Base-by-base conservation (phyloP, 2,888 invertebrate genomes). In the Dynastes tityus region DNA sequence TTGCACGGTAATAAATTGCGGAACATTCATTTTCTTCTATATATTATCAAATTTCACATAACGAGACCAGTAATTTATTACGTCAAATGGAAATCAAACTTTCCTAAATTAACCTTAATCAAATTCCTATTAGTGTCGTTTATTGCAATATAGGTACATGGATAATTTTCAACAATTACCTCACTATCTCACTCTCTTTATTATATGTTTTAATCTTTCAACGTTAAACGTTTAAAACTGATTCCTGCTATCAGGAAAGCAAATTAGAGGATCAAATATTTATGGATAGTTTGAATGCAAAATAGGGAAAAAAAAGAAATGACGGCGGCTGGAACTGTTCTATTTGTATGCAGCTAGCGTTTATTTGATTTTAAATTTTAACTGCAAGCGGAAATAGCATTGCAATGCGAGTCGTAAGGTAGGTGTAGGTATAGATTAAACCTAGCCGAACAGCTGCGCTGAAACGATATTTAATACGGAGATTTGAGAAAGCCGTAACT, bases 311-410 rank as follows among this genome's bases (percentile, higher is more conserved):
- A n/a, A 65, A 65, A 3, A 65, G n/a, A 65, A 65, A 16, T n/a
- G 13, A 65, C 40, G 16, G 40, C 2, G 65, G 2, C 53, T 40
- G 4, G 11, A n/a, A n/a, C 40, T 8, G 40, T 65, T 11, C 65
- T 53, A 13, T 40, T 65, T 65, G 32, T 65, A 65, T 37, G 22
- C 32, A 3, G 9, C 2, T 3, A 55, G 5, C 13, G 40, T 40
- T 65, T 37, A 65, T 65, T 40, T 65, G 40, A 65, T 65, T 65
- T 65, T 65, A 40, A 40, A 65, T 65, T 65, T 65, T 65, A 55
- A 55, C 13, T 5, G n/a, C 27, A 27, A 22, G 29, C 29, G 70
- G 70, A 70, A 70, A 53, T 53, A 70, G 53, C 29, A 70, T 53
- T 22, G 27, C 45, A 45, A 40, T 49, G 49, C 27, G 45, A n/a